Evolutionary conservation across 1,140 invertebrate species (phyloP).

Genomic region (Mycetomoellerius zeteki): DNA sequence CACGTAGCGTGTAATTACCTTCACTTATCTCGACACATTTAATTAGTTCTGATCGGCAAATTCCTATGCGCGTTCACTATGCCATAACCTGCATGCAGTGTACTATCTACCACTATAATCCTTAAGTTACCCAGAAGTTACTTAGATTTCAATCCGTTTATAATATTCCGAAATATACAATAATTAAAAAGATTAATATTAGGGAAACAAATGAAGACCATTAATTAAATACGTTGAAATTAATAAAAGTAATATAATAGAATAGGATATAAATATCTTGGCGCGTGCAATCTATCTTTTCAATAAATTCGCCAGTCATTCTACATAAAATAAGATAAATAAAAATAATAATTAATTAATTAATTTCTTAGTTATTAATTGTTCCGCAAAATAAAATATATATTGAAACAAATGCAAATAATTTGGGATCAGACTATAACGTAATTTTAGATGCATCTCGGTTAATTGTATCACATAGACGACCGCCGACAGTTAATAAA

Average conservation of each 20-base stretch:
- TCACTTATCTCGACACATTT: slow-evolving; percentile 48
- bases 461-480: background rate
- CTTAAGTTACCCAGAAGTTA: background rate
- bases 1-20: slow-evolving; percentile 43
- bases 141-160: background rate
- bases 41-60: slow-evolving; percentile 40
- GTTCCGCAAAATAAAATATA: background rate
- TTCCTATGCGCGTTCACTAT: slow-evolving; percentile 33
- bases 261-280: background rate
- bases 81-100: background rate
- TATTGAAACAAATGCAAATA: background rate
- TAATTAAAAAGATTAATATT: slow-evolving; percentile 19
- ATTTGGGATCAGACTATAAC: background rate
- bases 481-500: slow-evolving; percentile 13
- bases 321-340: background rate
- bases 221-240: background rate
- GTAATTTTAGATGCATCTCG: background rate
- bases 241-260: background rate
- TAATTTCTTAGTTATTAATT: slow-evolving; percentile 4
- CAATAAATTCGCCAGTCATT: background rate
- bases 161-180: background rate
- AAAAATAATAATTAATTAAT: background rate
- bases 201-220: background rate
- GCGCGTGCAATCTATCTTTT: background rate
- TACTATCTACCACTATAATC: background rate